Base-by-base conservation (phyloP, 2,113 vertebrate genomes). In the Proterorhinus semilunaris region DNA sequence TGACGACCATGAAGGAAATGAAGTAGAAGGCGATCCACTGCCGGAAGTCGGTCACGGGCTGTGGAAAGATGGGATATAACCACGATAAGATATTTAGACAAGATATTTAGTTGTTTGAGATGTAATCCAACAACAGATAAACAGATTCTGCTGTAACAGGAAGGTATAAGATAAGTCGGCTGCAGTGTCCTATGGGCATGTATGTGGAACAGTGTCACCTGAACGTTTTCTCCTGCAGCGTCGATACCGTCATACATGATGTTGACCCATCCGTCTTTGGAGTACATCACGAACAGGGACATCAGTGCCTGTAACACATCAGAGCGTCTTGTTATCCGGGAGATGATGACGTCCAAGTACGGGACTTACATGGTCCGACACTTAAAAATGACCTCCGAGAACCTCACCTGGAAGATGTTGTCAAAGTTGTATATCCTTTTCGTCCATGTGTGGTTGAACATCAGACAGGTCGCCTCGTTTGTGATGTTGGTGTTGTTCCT, bases 191-290 rank as follows among this genome's bases (percentile, higher is more conserved):
- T 21, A 21, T 21, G 21, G 21, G 21, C 21, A 0, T 51, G 50
- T 51, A 13, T 2, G 5, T 51, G 12, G 6, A 1, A 51, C 49
- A 51, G 49, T 51, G 13, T 46, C 42, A 96, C 95, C 95, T 96
- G 95, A 21, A 92, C 83, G 83, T 96, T 92, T 1, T 95, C 92
- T 50, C 91, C 95, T 7, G 95, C 93, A 0, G 95, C 95, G 0
- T 96, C 95, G 71, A 96, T 88, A 0, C 95, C 95, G 0, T 96
- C 92, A 0, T 96, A 94, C 95, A 96, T 96, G 86, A 96, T 94
- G 83, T 94, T 95, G 59, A 96, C 94, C 95, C 95, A 96, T 64
- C 95, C 94, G 0, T 96, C 95, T 81, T 95, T 95, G 72, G 94
- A 95, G 21, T 94, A 95, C 45, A 96, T 93, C 48, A 96, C 94